Evolutionary conservation across 2,797 vertebrate genomes (phyloP).

Genomic region (Capromys pilorides): DNA sequence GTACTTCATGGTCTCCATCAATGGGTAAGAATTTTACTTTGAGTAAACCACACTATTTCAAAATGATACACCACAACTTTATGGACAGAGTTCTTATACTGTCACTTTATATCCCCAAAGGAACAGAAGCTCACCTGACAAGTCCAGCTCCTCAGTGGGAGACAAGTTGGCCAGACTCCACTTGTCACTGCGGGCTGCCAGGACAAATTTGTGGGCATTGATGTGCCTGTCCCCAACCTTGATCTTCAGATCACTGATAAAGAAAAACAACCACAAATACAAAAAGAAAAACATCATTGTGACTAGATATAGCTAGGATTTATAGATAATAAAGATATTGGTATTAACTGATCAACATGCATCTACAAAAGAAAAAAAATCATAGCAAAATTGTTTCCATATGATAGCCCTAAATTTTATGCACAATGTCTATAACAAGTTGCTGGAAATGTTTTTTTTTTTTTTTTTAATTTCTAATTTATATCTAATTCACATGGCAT

Average conservation of each 20-base stretch:
- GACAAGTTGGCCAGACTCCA: slow-evolving; percentile 95
- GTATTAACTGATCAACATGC: not conserved
- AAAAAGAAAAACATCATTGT: not conserved
- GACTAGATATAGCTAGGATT: not conserved
- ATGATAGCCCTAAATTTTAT: not conserved
- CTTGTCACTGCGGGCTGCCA: slow-evolving; percentile 95
- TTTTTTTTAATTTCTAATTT: slow-evolving; percentile 8
- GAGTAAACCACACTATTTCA: slow-evolving; percentile 19
- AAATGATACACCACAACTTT: slow-evolving; percentile 5
- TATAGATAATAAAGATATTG: slow-evolving; percentile 11
- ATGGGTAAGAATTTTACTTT: not conserved
- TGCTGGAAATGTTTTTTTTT: not conserved
- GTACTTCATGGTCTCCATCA: not conserved
- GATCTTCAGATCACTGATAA: slow-evolving; percentile 94
- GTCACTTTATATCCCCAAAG: not conserved
- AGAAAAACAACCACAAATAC: slow-evolving; percentile 49
- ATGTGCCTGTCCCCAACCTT: slow-evolving; percentile 90
- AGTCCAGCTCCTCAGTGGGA: slow-evolving; percentile 93
- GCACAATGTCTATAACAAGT: not conserved
- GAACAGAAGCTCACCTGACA: slow-evolving; percentile 91
- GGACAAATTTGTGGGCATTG: slow-evolving; percentile 96
- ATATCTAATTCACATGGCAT: not conserved
- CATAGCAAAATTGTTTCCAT: not conserved
- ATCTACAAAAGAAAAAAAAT: slow-evolving; percentile 36
- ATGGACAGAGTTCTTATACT: slow-evolving; percentile 9